These are phyloP conservation scores for Gymnothorax reevesii DNA, from an alignment of 2,797 vertebrate species.

Conservation along the genomic window DNA sequence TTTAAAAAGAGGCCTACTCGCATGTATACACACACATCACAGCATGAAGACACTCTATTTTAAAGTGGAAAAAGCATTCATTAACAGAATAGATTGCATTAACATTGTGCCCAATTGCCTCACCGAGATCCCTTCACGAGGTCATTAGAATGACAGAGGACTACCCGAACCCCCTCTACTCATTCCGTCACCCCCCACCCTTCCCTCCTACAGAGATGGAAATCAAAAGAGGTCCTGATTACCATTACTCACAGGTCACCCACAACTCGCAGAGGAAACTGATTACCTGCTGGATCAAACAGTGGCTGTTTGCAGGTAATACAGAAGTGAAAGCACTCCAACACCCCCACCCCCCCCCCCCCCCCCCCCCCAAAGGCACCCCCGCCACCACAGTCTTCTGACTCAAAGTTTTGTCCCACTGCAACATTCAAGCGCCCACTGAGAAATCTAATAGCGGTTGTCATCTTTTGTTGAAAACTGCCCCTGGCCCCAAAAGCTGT, in stretches of 20 bases:
- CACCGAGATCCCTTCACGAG: slow-evolving; percentile 51
- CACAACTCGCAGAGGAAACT: slow-evolving; percentile 63
- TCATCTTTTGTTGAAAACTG: slow-evolving; percentile 63
- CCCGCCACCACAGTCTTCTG: slow-evolving; percentile 42
- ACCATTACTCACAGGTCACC: slow-evolving; percentile 70
- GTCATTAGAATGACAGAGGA: slow-evolving; percentile 74
- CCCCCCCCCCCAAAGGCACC: too few relatives aligned
- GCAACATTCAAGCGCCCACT: slow-evolving; percentile 69
- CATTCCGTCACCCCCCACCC: slow-evolving; percentile 54
- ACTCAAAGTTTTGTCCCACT: slow-evolving; percentile 60
- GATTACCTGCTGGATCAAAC: slow-evolving; percentile 74
- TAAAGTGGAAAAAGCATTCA: slow-evolving; percentile 65
- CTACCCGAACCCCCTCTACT: slow-evolving; percentile 43
- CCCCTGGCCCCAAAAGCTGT: slow-evolving; percentile 52
- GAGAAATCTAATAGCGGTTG: slow-evolving; percentile 71
- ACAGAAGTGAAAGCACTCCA: slow-evolving; percentile 62
- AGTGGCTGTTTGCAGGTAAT: slow-evolving; percentile 61
- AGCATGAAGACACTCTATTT: background rate
- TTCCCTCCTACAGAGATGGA: slow-evolving; percentile 54
- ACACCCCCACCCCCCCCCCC: slow-evolving; percentile 35
- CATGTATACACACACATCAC: background rate
- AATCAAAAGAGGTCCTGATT: slow-evolving; percentile 71
- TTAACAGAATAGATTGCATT: slow-evolving; percentile 76
- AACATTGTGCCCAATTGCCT: slow-evolving; percentile 65
- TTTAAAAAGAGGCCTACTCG: background rate